Evolutionary conservation across 2,113 vertebrate genomes (phyloP).

Genomic region (Acanthisitta chloris): DNA sequence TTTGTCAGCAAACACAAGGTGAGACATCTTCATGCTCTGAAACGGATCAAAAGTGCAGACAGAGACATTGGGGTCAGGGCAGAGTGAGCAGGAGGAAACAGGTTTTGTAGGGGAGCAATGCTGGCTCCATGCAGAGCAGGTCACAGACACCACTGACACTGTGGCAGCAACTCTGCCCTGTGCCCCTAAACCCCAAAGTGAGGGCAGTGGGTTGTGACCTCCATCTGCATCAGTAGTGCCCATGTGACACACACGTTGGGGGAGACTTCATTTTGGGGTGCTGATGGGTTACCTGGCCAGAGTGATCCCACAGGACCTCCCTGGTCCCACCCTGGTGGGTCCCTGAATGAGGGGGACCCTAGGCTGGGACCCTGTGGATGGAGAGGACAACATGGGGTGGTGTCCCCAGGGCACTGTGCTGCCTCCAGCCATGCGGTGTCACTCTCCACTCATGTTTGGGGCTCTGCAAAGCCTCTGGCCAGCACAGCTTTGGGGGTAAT

Average conservation of each 20-base stretch:
- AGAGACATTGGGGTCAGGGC: background rate
- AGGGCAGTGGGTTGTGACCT: background rate
- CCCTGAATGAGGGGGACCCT: background rate
- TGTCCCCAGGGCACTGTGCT: background rate
- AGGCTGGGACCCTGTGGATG: rapidly evolving
- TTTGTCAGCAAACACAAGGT: background rate
- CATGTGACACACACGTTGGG: rapidly evolving
- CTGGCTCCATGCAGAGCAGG: rapidly evolving
- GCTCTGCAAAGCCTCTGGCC: background rate
- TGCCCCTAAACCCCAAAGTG: background rate
- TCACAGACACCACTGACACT: rapidly evolving
- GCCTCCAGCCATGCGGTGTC: background rate
- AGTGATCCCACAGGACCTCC: rapidly evolving
- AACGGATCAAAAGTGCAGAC: background rate
- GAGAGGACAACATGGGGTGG: background rate
- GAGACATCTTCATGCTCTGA: background rate
- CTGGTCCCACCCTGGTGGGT: background rate
- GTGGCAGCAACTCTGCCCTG: background rate
- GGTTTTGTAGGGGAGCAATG: background rate
- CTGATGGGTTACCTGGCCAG: rapidly evolving
- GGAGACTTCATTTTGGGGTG: background rate
- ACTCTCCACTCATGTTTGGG: background rate
- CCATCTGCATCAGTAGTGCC: rapidly evolving
- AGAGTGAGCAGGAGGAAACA: rapidly evolving
- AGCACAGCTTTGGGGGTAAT: background rate